These are phyloP conservation scores for Rhizoglyphus robini DNA, from an alignment of 1,140 invertebrate species.

Conservation along the genomic window DNA sequence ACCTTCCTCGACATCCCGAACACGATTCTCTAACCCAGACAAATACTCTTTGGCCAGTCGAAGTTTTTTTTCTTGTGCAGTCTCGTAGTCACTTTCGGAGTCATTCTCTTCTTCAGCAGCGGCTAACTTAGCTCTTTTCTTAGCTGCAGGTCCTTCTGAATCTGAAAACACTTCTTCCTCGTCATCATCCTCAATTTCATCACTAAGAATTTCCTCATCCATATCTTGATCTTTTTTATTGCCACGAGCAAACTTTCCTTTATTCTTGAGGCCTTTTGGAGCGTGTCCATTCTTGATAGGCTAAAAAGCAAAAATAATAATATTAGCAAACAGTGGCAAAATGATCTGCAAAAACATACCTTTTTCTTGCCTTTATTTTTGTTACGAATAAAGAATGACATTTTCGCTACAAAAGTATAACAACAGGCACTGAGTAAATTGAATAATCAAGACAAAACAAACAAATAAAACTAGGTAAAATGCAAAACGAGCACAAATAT, in stretches of 20 bases:
- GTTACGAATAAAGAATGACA: slow-evolving; percentile 11
- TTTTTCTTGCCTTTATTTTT: not conserved
- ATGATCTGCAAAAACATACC: not conserved
- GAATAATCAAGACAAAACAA: not conserved
- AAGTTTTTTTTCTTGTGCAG: slow-evolving; percentile 73
- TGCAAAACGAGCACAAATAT: too few species aligned
- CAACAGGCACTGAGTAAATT: not conserved
- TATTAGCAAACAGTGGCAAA: not conserved
- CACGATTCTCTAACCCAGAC: slow-evolving; percentile 54
- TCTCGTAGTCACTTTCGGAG: slow-evolving; percentile 52
- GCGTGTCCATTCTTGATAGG: not conserved
- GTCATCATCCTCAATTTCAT: not conserved
- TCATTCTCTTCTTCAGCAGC: slow-evolving; percentile 19
- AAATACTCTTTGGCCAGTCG: slow-evolving; percentile 75
- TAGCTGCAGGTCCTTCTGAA: not conserved
- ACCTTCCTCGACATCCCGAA: slow-evolving; percentile 40
- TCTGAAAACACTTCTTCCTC: not conserved
- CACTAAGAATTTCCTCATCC: slow-evolving; percentile 13
- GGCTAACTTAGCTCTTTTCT: not conserved
- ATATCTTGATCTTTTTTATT: slow-evolving; percentile 1
- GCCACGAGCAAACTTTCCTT: not conserved
- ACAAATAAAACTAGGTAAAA: not conserved
- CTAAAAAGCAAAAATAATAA: not conserved
- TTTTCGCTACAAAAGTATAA: not conserved
- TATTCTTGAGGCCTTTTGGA: not conserved